These are phyloP conservation scores for Aphaenogaster rudis DNA, from an alignment of 1,140 invertebrate genomes.

Conservation along the genomic window DNA sequence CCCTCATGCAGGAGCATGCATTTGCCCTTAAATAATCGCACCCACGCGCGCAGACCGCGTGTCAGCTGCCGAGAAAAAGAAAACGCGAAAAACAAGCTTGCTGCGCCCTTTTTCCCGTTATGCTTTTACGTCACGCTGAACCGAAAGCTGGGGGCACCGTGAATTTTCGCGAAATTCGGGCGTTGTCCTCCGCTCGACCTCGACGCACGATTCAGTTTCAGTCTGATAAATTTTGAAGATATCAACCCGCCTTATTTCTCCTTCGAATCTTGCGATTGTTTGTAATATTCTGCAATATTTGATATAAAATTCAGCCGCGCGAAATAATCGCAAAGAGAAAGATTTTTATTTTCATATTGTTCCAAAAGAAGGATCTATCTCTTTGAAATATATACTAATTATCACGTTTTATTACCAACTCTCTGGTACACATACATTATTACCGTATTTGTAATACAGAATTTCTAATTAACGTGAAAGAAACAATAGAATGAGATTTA, in stretches of 20 bases:
- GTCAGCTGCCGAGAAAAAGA: constrained; percentile 25
- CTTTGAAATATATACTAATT: background rate
- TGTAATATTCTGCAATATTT: background rate
- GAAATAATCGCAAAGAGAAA: no score
- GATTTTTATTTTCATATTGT: background rate
- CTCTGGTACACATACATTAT: background rate
- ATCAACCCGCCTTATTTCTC: background rate
- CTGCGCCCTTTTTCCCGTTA: constrained; percentile 6
- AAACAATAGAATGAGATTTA: background rate
- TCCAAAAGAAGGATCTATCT: background rate
- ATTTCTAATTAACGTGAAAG: background rate
- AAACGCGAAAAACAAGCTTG: constrained; percentile 45
- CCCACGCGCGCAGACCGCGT: constrained; percentile 37
- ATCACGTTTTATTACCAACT: background rate
- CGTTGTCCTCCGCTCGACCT: constrained; percentile 28
- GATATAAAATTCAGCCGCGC: background rate
- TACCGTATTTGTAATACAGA: background rate
- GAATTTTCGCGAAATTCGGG: constrained; percentile 56
- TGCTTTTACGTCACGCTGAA: constrained; percentile 29
- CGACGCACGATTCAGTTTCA: constrained; percentile 10
- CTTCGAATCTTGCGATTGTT: background rate
- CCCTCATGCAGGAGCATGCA: constrained; percentile 16
- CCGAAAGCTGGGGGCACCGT: constrained; percentile 22
- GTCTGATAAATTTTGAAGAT: constrained; percentile 37
- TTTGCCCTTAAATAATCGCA: constrained; percentile 71